Conservation (phyloP, 2,888 invertebrate species). For the Diabrotica balteata region DNA sequence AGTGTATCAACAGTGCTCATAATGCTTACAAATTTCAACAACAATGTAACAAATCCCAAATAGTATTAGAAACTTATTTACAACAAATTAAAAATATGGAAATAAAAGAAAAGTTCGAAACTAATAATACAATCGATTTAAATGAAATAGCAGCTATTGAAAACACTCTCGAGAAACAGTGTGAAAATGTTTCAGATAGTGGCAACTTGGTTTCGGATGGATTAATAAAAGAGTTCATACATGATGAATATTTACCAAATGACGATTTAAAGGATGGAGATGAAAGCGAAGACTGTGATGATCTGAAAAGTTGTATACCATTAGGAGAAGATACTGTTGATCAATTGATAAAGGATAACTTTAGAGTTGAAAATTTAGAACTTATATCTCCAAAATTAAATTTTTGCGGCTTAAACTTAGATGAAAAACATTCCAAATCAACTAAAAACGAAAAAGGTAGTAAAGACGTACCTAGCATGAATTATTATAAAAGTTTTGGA, state of each 20-base stretch:
- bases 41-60: slow-evolving; percentile 35
- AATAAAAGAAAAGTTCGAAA: neutral
- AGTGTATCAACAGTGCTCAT: slow-evolving; percentile 35
- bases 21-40: slow-evolving; percentile 36
- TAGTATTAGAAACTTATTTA: slow-evolving; percentile 31
- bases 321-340: slow-evolving; percentile 38
- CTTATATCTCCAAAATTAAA: slow-evolving; percentile 34
- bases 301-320: slow-evolving; percentile 35
- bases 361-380: slow-evolving; percentile 36
- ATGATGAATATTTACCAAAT: slow-evolving; percentile 22
- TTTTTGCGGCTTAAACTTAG: slow-evolving; percentile 26
- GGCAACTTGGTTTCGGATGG: slow-evolving; percentile 16
- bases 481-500: slow-evolving; percentile 30
- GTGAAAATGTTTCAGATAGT: slow-evolving; percentile 1
- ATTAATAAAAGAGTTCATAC: slow-evolving; percentile 24
- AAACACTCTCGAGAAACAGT: neutral
- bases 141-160: neutral
- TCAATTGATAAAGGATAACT: slow-evolving; percentile 36
- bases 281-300: slow-evolving; percentile 31
- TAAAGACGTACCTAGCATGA: slow-evolving; percentile 33
- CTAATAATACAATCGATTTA: no score
- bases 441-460: neutral
- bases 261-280: slow-evolving; percentile 10
- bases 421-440: neutral
- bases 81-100: slow-evolving; percentile 25